phyloP scores from a whole-genome alignment of 2,888 invertebrate genomes.

The Drosophila cognata region DNA sequence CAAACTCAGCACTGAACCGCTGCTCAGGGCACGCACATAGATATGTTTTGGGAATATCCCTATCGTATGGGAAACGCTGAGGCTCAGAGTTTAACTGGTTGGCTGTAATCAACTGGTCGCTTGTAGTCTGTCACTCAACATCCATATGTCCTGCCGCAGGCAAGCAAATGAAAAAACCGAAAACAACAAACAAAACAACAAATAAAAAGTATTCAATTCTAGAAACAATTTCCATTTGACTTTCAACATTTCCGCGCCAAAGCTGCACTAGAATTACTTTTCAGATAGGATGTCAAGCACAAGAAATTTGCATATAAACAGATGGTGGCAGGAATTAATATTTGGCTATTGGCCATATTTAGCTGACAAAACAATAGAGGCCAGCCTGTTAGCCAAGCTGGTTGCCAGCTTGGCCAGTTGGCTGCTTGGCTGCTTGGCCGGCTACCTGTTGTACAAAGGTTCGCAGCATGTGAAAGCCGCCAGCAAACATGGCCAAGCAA shows the following conservation, averaged over 20 bases:
- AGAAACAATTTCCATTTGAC: slow-evolving; percentile 36
- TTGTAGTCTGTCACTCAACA: slow-evolving; percentile 43
- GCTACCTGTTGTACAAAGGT: slow-evolving; percentile 36
- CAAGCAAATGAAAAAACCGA: background rate
- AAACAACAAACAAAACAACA: background rate
- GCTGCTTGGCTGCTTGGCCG: slow-evolving; percentile 19
- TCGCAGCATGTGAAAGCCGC: slow-evolving; percentile 67
- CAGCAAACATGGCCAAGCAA: slow-evolving; percentile 50
- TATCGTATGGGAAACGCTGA: slow-evolving; percentile 7
- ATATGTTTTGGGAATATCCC: slow-evolving; percentile 1
- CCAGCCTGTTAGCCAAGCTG: slow-evolving; percentile 18
- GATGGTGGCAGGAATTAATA: slow-evolving; percentile 73
- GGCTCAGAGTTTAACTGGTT: background rate
- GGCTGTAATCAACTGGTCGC: slow-evolving; percentile 47
- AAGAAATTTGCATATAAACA: slow-evolving; percentile 72
- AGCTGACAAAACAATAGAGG: slow-evolving; percentile 77
- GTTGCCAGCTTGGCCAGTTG: slow-evolving; percentile 1
- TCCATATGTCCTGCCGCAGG: slow-evolving; percentile 29
- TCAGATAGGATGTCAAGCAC: slow-evolving; percentile 30
- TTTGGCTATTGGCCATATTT: slow-evolving; percentile 79
- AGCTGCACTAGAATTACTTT: slow-evolving; percentile 63
- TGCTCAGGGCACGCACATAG: too few relatives aligned
- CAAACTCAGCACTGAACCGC: background rate
- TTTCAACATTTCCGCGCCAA: slow-evolving; percentile 71
- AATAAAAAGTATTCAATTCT: slow-evolving; percentile 29